phyloP scores from a whole-genome alignment of 2,113 vertebrate genomes.

The Cyanistes caeruleus region DNA sequence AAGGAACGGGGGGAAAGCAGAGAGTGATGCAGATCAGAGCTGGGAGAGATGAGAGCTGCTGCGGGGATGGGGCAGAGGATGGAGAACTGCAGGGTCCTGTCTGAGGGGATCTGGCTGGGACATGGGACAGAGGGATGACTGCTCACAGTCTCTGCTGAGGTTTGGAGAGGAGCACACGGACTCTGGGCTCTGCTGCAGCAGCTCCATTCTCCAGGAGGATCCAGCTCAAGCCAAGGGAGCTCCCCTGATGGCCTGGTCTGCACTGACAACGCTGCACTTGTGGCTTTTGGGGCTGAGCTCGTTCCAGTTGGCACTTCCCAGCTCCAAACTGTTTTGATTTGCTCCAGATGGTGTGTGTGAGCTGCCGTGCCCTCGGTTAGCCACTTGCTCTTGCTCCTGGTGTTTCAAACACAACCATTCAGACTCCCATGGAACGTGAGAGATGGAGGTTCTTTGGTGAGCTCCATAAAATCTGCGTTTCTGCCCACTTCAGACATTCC shows the following conservation, averaged over 20 bases:
- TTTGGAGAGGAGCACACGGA: not conserved
- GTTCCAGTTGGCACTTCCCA: slow-evolving; percentile 7
- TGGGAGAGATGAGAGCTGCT: not conserved
- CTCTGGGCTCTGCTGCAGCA: not conserved
- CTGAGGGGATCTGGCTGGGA: not conserved
- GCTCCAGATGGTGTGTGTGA: slow-evolving; percentile 39
- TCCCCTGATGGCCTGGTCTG: not conserved
- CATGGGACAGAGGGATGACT: too few relatives aligned
- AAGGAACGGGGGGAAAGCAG: not conserved
- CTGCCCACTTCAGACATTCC: not conserved
- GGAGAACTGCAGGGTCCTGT: not conserved
- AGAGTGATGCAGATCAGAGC: not conserved
- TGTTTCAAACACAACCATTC: not conserved
- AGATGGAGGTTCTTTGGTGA: not conserved
- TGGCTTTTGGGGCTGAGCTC: not conserved
- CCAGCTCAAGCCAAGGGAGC: not conserved
- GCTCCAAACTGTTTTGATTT: not conserved
- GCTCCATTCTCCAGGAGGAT: not conserved
- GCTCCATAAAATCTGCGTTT: not conserved
- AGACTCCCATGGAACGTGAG: not conserved
- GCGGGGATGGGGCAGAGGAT: not conserved
- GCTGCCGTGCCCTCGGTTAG: not conserved
- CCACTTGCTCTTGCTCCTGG: not conserved
- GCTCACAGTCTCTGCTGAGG: not conserved
- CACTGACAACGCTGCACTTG: not conserved